phyloP scores from a whole-genome alignment of 2,113 vertebrate species.

The Oncorhynchus gorbuscha region DNA sequence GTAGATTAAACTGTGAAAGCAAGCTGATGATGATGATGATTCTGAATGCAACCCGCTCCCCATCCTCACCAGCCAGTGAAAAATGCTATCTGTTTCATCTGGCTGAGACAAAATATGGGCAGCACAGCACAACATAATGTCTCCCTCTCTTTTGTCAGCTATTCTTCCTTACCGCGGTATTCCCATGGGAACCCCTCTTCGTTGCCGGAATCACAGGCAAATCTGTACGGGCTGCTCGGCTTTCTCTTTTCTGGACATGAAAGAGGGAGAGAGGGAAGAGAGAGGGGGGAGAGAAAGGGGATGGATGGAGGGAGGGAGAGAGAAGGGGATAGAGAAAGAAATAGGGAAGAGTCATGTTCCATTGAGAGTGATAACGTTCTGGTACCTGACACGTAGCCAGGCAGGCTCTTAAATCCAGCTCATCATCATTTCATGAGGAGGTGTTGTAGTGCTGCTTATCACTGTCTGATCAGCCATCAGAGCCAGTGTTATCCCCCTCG shows the following conservation, averaged over 20 bases:
- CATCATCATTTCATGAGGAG: slow-evolving; percentile 52
- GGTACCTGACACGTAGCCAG: slow-evolving; percentile 46
- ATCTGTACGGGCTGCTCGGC: slow-evolving; percentile 58
- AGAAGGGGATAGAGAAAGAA: neutral
- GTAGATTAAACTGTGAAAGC: slow-evolving; percentile 51
- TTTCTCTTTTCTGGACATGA: slow-evolving; percentile 67
- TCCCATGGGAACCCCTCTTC: slow-evolving; percentile 67
- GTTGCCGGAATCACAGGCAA: slow-evolving; percentile 63
- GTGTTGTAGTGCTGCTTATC: slow-evolving; percentile 38
- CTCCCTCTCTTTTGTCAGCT: slow-evolving; percentile 68
- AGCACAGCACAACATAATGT: slow-evolving; percentile 61
- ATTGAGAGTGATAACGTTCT: slow-evolving; percentile 43
- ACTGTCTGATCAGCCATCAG: slow-evolving; percentile 18
- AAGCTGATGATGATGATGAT: slow-evolving; percentile 18
- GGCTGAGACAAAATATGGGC: slow-evolving; percentile 62
- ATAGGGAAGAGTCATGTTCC: slow-evolving; percentile 24
- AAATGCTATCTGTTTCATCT: slow-evolving; percentile 64
- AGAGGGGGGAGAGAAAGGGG: neutral
- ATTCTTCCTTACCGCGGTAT: slow-evolving; percentile 60
- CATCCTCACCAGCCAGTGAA: slow-evolving; percentile 38
- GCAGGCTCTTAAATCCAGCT: slow-evolving; percentile 44
- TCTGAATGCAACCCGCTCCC: neutral
- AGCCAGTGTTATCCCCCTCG: slow-evolving; percentile 10
- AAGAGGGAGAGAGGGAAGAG: slow-evolving; percentile 47
- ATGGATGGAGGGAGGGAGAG: slow-evolving; percentile 26